Evolutionary conservation across 2,797 vertebrate species (phyloP).

Genomic region (Dendrocincla fuliginosa): DNA sequence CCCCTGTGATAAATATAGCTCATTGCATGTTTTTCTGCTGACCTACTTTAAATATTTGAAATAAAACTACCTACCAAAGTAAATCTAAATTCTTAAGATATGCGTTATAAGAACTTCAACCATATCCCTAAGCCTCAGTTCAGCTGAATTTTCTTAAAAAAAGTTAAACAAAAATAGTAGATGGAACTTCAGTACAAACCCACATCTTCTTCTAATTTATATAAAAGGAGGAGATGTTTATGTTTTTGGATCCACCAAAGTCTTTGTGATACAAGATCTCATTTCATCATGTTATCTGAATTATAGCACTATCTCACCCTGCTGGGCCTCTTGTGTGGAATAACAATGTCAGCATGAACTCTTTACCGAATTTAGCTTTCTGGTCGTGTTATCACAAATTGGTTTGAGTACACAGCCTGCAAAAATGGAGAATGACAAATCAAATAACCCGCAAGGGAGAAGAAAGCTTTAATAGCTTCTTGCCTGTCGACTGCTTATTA

Average conservation of each 20-base stretch:
- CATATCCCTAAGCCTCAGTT: not conserved
- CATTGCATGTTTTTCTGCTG: not conserved
- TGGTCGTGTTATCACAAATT: slow-evolving; percentile 57
- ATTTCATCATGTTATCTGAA: slow-evolving; percentile 49
- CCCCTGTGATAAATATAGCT: slow-evolving; percentile 7
- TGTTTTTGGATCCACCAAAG: slow-evolving; percentile 17
- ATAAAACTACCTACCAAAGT: slow-evolving; percentile 7
- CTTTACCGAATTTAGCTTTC: slow-evolving; percentile 67
- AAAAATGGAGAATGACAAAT: slow-evolving; percentile 56
- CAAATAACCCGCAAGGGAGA: slow-evolving; percentile 39
- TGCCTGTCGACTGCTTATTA: slow-evolving; percentile 29
- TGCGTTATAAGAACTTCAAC: not conserved
- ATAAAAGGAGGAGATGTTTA: slow-evolving; percentile 25
- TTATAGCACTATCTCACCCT: slow-evolving; percentile 30
- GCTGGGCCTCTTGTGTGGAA: slow-evolving; percentile 16
- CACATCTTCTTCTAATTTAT: slow-evolving; percentile 3
- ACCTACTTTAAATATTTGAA: slow-evolving; percentile 32
- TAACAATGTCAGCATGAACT: slow-evolving; percentile 56
- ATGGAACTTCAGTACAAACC: not conserved
- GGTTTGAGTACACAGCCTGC: slow-evolving; percentile 51
- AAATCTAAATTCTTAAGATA: slow-evolving; percentile 13
- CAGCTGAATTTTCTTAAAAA: not conserved
- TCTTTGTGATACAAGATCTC: slow-evolving; percentile 36
- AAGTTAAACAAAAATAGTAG: not conserved
- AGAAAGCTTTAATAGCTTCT: slow-evolving; percentile 56